Base-by-base conservation (phyloP, 2,113 vertebrate species). In the Bubo scandiacus region DNA sequence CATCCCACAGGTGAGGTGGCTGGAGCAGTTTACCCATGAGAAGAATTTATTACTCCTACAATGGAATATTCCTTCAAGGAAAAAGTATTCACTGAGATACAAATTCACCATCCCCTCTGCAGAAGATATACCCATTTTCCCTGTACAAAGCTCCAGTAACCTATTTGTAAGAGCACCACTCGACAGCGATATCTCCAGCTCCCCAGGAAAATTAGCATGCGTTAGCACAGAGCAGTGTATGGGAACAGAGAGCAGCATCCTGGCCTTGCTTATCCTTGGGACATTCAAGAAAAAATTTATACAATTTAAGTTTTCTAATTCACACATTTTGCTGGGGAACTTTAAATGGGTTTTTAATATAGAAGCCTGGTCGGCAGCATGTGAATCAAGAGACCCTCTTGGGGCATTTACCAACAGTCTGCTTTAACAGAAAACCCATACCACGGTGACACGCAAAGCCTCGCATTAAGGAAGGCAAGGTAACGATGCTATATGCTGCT, bases 311-410 rank as follows among this genome's bases (percentile, higher is more conserved):
- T 90, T 90, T 19, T 18, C 40, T 45, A 67, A 86, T 81, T 67
- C 15, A 15, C 1, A 0, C 6, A 4, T 78, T 92, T 92, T 85
- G 16, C 91, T 5, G 5, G 49, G 73, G 81, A 95, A 62, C 73
- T 93, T 88, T 27, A 82, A 86, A 90, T 80, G 75, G 51, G 52
- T 51, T 96, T 96, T 94, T 94, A 68, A 92, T 80, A 54, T 13
- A 52, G 49, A 52, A 92, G 17, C 45, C 74, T 61, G 77, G 30
- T 52, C 15, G 32, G 73, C 49, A 58, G 73, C 61, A 7, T 20
- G 61, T 47, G 68, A 81, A 68, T 59, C 72, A 34, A 66, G 77
- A 42, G n/a, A 71, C 23, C 12, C 83, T 89, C 95, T 40, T 42
- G 88, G 55, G 92, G 34, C 57, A 40, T 40, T 83, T 67, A 23